Evolutionary conservation across 2,113 vertebrate species (phyloP).

Genomic region (Alexandromys fortis): DNA sequence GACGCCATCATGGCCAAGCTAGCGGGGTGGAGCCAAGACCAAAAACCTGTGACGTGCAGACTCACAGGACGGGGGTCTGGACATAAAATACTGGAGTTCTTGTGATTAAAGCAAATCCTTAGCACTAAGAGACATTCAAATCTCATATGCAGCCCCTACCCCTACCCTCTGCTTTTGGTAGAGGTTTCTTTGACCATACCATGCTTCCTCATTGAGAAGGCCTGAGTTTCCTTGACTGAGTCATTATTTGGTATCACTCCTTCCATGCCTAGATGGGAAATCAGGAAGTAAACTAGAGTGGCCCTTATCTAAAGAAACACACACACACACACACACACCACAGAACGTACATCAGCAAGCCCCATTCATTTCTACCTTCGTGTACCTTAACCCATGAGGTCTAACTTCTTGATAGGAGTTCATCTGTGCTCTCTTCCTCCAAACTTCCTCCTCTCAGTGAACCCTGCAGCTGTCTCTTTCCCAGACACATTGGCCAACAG

Average conservation of each 20-base stretch:
- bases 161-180: background rate
- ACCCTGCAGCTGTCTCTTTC: background rate
- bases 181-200: background rate
- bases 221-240: slow-evolving; percentile 5
- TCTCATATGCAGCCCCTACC: background rate
- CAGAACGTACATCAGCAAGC: background rate
- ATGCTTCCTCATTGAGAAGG: background rate
- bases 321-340: background rate
- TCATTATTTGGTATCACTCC: background rate
- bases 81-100: background rate
- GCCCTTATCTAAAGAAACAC: background rate
- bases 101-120: slow-evolving; percentile 1
- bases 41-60: background rate
- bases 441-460: background rate
- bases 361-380: background rate
- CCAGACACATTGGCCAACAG: background rate
- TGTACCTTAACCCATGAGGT: background rate
- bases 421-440: background rate
- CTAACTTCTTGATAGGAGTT: background rate
- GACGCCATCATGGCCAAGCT: background rate
- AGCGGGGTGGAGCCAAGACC: background rate
- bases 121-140: background rate
- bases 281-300: background rate
- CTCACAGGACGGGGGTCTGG: background rate
- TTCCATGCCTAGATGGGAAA: background rate